Conservation (phyloP, 2,797 vertebrate genomes). For the Anguilla anguilla region DNA sequence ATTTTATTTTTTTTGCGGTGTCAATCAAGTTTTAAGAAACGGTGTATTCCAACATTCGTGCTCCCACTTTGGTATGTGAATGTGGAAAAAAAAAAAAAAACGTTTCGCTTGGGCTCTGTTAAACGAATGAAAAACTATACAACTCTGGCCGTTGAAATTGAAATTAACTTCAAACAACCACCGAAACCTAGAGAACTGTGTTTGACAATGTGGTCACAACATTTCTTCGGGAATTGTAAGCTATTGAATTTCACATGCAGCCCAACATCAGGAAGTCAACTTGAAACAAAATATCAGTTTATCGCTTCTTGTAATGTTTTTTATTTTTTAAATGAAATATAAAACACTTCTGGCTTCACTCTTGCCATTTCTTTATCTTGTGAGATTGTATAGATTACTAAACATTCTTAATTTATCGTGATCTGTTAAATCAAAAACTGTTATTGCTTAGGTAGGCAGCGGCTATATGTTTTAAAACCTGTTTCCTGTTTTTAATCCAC, state of each 20-base stretch:
- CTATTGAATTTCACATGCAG: not conserved
- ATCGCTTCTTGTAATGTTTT: conserved; percentile 63
- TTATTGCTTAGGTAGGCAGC: not conserved
- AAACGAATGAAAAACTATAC: conserved; percentile 7
- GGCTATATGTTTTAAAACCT: no score
- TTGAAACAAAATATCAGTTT: conserved; percentile 50
- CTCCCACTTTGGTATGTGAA: not conserved
- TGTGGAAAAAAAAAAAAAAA: not conserved
- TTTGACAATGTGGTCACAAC: not conserved
- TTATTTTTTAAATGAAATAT: not conserved
- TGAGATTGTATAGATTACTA: not conserved
- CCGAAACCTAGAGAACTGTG: not conserved
- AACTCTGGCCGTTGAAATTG: not conserved
- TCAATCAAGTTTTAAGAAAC: not conserved
- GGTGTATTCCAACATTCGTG: not conserved
- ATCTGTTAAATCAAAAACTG: not conserved
- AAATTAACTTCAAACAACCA: not conserved
- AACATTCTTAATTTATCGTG: not conserved
- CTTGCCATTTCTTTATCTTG: not conserved
- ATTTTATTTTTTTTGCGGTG: not conserved
- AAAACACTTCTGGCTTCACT: not conserved
- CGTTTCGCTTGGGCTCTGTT: not conserved
- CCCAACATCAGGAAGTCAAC: not conserved
- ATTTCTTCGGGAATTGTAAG: not conserved
- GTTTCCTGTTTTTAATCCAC: not conserved